Conservation (phyloP, 2,113 vertebrate genomes). For the Cygnus atratus region DNA sequence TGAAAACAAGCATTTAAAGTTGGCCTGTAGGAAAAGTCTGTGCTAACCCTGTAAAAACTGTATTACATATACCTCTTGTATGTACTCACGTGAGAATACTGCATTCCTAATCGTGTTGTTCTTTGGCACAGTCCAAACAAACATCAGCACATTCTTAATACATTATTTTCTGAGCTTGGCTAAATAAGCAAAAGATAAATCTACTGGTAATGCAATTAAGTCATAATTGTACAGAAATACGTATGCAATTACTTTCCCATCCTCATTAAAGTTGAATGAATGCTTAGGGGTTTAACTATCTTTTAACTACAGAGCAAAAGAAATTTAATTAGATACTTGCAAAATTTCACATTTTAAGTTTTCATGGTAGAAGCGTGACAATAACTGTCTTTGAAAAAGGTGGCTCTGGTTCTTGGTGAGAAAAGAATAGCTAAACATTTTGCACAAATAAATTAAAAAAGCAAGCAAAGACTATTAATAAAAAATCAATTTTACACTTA, state of each 20-base stretch:
- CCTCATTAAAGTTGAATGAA: slow-evolving; percentile 63
- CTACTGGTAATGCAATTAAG: slow-evolving; percentile 53
- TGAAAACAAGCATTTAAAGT: neutral
- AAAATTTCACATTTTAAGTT: neutral
- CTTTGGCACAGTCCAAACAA: slow-evolving; percentile 24
- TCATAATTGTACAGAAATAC: slow-evolving; percentile 65
- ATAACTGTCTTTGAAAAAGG: neutral
- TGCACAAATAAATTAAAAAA: neutral
- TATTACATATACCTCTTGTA: neutral
- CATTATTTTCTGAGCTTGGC: slow-evolving; percentile 24
- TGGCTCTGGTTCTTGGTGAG: neutral
- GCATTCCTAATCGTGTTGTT: neutral
- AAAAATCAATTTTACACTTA: slow-evolving; percentile 32
- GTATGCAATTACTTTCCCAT: slow-evolving; percentile 56
- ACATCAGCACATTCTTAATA: neutral
- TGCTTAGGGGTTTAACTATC: slow-evolving; percentile 57
- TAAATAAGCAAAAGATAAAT: slow-evolving; percentile 62
- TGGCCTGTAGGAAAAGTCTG: neutral
- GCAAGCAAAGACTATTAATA: neutral
- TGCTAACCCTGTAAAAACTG: neutral
- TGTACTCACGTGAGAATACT: neutral
- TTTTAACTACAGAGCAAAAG: slow-evolving; percentile 56
- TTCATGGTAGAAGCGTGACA: neutral
- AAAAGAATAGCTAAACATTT: neutral
- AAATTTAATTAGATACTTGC: slow-evolving; percentile 47